These are phyloP conservation scores for Progne subis DNA, from an alignment of 2,113 vertebrate genomes.

Conservation along the genomic window DNA sequence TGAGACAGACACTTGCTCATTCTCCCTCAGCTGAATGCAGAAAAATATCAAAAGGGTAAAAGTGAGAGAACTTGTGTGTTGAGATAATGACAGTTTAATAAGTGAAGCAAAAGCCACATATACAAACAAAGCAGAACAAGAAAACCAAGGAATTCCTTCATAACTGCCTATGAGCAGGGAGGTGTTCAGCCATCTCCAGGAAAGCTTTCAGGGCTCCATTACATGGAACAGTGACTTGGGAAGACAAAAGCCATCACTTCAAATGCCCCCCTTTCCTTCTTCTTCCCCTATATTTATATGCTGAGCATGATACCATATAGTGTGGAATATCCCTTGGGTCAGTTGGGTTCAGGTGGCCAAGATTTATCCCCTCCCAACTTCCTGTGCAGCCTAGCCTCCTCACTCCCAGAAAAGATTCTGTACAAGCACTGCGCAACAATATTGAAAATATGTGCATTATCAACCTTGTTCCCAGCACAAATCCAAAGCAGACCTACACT, in stretches of 20 bases:
- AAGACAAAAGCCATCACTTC: background rate
- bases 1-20: fast-evolving
- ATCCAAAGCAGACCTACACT: background rate
- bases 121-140: background rate
- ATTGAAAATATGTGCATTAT: background rate
- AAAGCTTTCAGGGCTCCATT: background rate
- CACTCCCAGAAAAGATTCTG: background rate
- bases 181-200: background rate
- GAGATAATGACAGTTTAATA: background rate
- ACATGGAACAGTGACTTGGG: background rate
- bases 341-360: background rate
- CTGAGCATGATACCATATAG: no score
- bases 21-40: background rate
- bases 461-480: background rate
- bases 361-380: background rate
- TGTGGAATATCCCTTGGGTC: background rate
- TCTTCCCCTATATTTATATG: background rate
- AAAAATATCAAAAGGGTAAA: background rate
- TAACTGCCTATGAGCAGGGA: background rate
- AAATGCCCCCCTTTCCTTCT: background rate
- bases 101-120: background rate
- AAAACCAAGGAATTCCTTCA: background rate
- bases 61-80: background rate
- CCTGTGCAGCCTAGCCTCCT: background rate
- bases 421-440: background rate